These are phyloP conservation scores for Rhyacichthys aspro DNA, from an alignment of 2,797 vertebrate genomes.

Conservation along the genomic window DNA sequence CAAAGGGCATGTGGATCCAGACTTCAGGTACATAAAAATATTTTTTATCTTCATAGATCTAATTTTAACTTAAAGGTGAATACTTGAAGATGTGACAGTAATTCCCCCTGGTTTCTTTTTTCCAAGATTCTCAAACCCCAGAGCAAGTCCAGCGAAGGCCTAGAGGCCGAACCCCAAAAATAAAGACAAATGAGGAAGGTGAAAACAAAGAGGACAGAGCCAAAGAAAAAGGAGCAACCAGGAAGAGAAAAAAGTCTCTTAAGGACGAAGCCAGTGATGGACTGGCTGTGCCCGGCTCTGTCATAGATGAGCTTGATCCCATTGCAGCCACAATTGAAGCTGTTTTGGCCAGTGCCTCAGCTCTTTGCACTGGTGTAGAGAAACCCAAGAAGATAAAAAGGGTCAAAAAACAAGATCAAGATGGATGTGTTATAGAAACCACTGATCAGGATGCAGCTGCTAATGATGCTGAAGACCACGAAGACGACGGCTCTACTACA, in stretches of 20 bases:
- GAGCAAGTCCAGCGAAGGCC: constrained; percentile 57
- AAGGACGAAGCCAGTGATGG: constrained; percentile 49
- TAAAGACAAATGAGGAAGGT: constrained; percentile 33
- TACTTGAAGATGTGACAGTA: background rate
- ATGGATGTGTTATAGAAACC: constrained; percentile 44
- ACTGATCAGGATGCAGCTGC: constrained; percentile 56
- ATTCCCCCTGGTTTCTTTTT: background rate
- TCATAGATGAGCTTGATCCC: constrained; percentile 53
- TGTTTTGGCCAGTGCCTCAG: constrained; percentile 58
- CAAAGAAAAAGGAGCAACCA: constrained; percentile 44
- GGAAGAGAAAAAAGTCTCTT: constrained; percentile 68
- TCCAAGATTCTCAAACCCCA: constrained; percentile 30
- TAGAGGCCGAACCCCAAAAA: constrained; percentile 62
- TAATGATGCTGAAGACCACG: constrained; percentile 67
- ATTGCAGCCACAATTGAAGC: constrained; percentile 68
- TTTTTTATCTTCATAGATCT: background rate
- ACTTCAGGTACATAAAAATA: constrained; percentile 48
- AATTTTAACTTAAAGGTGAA: background rate
- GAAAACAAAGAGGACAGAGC: constrained; percentile 29
- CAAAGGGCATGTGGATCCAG: constrained; percentile 60
- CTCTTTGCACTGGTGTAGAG: constrained; percentile 15
- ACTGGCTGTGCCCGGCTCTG: constrained; percentile 33
- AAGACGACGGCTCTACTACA: constrained; percentile 72
- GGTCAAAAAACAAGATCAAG: constrained; percentile 66
- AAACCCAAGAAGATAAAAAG: constrained; percentile 75